Base-by-base conservation (phyloP, 2,888 invertebrate genomes). In the Drosophila suboccidentalis region DNA sequence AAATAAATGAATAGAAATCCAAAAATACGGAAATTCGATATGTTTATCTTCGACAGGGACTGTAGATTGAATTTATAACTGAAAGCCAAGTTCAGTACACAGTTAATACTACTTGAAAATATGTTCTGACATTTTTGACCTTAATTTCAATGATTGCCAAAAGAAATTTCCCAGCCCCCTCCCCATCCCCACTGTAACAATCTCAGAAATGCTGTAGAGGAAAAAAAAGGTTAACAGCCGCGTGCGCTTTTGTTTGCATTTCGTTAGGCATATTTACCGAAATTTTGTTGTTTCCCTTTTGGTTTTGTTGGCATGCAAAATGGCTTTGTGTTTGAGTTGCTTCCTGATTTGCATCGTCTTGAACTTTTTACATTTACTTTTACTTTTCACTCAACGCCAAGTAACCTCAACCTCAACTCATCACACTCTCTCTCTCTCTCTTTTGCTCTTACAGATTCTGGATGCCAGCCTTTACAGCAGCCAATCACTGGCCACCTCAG, bases 401-500 rank as follows among this genome's bases (percentile, higher is more conserved):
- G 58, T 58, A 66, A 65, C 32, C 59, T 54, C 53, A 66, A 65
- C 32, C 59, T 54, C 53, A 66, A 77, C 64, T 82, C 55, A 80
- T 43, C 43, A 36, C 57, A 39, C 32, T 44, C 29, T 39, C 29
- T 44, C 36, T 71, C 15, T 67, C 17, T 51, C 22, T 44, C 22
- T 50, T 13, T n/a, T 50, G 63, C 32, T 88, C 80, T 95, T 95
- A 9, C 96, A 97, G 97, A 96, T 97, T 94, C 96, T 97, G 93
- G 97, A 97, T 94, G 96, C 97, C 80, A 97, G 97, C 94, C 96
- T 96, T 93, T 96, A 96, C 93, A 96, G 95, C 93, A 96, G 96
- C 91, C 97, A 97, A 83, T 96, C 96, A 78, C 94, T 97, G 87
- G 97, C 97, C 93, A 97, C 97, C 82, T 96, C 97, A 84, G 97